These are phyloP conservation scores for Holacanthella duospinosa DNA, from an alignment of 2,888 invertebrate species.

Conservation along the genomic window DNA sequence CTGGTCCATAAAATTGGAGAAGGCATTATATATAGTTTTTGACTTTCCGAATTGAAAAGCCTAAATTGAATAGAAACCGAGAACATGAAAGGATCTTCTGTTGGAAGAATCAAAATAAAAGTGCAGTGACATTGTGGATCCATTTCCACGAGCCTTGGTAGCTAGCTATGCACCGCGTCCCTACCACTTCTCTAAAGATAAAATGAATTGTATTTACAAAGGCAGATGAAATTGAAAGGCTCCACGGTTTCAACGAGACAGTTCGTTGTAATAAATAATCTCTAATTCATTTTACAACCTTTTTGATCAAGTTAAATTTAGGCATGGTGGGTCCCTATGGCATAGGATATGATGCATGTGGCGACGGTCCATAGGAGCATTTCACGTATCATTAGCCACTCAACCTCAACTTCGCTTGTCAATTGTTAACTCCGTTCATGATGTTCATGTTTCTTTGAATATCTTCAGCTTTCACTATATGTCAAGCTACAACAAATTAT, in stretches of 20 bases:
- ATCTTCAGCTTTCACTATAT: background rate
- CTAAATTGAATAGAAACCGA: constrained; percentile 4
- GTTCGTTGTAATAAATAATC: constrained; percentile 7
- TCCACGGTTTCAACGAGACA: background rate
- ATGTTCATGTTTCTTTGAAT: background rate
- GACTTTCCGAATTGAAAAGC: background rate
- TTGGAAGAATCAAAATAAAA: constrained; percentile 1
- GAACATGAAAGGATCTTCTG: constrained; percentile 3
- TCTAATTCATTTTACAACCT: constrained; percentile 6
- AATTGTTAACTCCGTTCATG: background rate
- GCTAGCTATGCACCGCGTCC: background rate
- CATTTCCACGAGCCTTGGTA: background rate
- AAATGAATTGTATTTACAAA: background rate
- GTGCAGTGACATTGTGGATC: background rate
- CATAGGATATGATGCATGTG: background rate
- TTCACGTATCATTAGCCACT: background rate
- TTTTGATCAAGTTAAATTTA: constrained; percentile 8
- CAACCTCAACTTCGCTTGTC: background rate
- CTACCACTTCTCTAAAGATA: background rate
- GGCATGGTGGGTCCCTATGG: constrained; percentile 5
- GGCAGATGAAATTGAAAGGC: background rate
- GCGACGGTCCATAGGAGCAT: background rate
- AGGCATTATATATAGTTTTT: background rate
- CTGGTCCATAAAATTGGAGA: constrained; percentile 13
- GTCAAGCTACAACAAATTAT: background rate